Conservation (phyloP, 2,888 invertebrate species). For the Drosophila fungiperda region DNA sequence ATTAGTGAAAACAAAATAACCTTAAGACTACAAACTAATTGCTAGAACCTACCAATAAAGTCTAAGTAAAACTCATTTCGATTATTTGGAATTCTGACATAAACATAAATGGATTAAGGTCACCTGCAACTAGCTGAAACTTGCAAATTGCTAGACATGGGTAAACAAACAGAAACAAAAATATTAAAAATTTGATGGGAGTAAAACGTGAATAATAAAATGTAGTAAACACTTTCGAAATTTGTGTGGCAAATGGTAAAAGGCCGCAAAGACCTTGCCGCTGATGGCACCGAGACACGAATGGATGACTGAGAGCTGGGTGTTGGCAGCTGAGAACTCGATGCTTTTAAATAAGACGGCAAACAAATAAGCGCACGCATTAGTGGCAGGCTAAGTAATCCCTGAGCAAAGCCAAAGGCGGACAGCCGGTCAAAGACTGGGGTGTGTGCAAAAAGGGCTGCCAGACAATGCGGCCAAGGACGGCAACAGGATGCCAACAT, state of each 20-base stretch:
- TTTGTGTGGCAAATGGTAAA: constrained; percentile 44
- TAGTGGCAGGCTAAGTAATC: constrained; percentile 78
- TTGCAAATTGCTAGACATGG: background rate
- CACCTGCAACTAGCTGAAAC: background rate
- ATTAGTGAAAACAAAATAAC: background rate
- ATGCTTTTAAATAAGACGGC: constrained; percentile 44
- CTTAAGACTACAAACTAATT: background rate
- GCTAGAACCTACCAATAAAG: background rate
- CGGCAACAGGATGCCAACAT: constrained; percentile 46
- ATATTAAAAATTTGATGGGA: constrained; percentile 36
- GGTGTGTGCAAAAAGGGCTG: constrained; percentile 70
- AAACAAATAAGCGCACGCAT: constrained; percentile 77
- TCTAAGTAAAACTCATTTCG: background rate
- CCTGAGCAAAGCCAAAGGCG: constrained; percentile 54
- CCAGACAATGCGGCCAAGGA: constrained; percentile 47
- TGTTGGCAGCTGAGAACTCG: constrained; percentile 1
- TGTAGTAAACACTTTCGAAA: constrained; percentile 61
- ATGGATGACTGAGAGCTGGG: constrained; percentile 31
- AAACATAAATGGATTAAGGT: constrained; percentile 4
- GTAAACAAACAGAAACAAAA: constrained; percentile 4
- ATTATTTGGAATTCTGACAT: background rate
- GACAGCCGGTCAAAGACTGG: constrained; percentile 44
- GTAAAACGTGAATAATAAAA: constrained; percentile 72
- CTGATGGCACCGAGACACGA: constrained; percentile 66
- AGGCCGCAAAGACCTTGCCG: constrained; percentile 45